phyloP scores from a whole-genome alignment of 2,113 vertebrate genomes.

The Cathartes aura region DNA sequence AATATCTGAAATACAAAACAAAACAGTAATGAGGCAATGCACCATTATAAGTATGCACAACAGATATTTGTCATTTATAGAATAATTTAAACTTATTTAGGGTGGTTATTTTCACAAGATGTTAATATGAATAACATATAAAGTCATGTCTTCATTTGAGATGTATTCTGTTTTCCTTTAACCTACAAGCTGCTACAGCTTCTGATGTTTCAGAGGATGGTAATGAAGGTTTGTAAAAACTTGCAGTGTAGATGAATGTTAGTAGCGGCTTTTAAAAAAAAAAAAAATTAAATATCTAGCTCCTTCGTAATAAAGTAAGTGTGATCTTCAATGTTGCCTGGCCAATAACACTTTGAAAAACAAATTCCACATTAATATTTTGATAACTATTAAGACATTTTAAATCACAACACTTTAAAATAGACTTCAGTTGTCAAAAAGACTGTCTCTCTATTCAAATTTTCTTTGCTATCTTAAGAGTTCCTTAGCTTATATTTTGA shows the following conservation, averaged over 20 bases:
- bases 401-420: not conserved
- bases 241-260: conserved; percentile 27
- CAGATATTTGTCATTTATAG: not conserved
- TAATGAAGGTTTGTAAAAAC: conserved; percentile 62
- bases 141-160: conserved; percentile 12
- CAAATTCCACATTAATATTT: not conserved
- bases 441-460: not conserved
- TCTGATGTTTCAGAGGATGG: conserved; percentile 62
- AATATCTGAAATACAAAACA: not conserved
- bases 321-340: not conserved
- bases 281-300: not conserved
- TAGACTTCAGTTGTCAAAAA: not conserved
- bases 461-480: not conserved
- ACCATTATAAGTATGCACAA: not conserved
- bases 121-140: not conserved
- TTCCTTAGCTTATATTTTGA: not conserved
- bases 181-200: conserved; percentile 56
- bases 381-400: not conserved
- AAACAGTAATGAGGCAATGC: not conserved
- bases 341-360: not conserved
- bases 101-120: not conserved
- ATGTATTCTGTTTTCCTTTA: conserved; percentile 65
- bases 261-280: not conserved
- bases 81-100: not conserved
- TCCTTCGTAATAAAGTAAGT: conserved; percentile 32